Conservation (phyloP, 2,888 invertebrate species). For the Scrobipalpa atriplicella region DNA sequence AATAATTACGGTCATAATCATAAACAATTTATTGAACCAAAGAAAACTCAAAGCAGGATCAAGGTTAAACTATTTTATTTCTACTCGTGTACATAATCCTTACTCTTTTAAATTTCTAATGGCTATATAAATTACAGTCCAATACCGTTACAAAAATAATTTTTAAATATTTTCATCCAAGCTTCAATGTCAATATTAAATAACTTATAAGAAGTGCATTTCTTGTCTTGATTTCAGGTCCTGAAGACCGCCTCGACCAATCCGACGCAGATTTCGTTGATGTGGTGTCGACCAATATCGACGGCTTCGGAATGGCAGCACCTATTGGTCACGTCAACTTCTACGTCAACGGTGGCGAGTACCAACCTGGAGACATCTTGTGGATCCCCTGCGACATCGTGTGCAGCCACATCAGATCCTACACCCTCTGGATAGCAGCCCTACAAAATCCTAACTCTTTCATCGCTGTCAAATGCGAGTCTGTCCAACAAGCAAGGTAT, state of each 20-base stretch:
- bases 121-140: too few relatives aligned
- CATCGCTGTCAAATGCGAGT: constrained; percentile 55
- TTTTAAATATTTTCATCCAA: too few relatives aligned
- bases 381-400: constrained; percentile 49
- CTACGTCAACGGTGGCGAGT: constrained; percentile 70
- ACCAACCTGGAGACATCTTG: constrained; percentile 51
- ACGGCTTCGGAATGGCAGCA: constrained; percentile 64
- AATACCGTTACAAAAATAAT: too few relatives aligned
- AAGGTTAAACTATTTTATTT: too few relatives aligned
- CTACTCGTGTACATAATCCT: too few relatives aligned
- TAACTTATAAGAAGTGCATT: too few relatives aligned
- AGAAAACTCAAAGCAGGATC: too few relatives aligned
- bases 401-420: constrained; percentile 54
- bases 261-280: constrained; percentile 67
- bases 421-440: constrained; percentile 52
- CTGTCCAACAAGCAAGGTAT: constrained; percentile 54
- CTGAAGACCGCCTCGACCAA: constrained; percentile 58
- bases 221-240: constrained; percentile 35
- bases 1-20: too few relatives aligned
- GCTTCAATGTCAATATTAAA: too few relatives aligned
- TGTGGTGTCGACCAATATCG: constrained; percentile 61
- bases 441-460: constrained; percentile 50
- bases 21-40: too few relatives aligned
- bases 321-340: constrained; percentile 66
- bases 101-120: too few relatives aligned